Percentiles rank a stretch among this genome's conserved stretches.
Evolutionary conservation across 2,113 vertebrate genomes (phyloP).

Genomic region (Excalfactoria chinensis): DNA sequence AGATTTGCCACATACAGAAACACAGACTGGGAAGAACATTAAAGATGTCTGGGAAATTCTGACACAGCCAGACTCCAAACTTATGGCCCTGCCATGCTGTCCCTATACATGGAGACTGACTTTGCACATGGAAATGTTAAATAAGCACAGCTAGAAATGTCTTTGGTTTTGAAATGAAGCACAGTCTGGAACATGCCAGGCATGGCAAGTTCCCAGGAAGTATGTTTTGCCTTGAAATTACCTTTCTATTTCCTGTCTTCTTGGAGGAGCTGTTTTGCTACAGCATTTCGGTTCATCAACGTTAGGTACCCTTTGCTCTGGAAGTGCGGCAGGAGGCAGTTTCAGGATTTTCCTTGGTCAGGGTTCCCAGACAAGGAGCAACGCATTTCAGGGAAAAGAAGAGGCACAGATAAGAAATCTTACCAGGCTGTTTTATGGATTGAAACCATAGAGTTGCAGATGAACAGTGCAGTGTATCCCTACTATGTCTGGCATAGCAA

Average conservation of each 20-base stretch:
- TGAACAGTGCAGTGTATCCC: accelerated
- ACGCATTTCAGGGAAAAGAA: not conserved
- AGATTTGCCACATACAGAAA: constrained; percentile 45
- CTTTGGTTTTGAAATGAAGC: not conserved
- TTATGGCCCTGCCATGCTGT: not conserved
- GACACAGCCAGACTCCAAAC: not conserved
- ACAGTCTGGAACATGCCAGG: not conserved
- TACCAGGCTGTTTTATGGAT: not conserved
- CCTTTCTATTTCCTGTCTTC: accelerated
- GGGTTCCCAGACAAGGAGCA: not conserved
- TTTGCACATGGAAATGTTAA: not conserved
- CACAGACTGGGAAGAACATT: constrained; percentile 6
- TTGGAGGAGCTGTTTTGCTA: accelerated
- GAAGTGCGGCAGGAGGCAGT: not conserved
- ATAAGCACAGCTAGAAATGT: not conserved
- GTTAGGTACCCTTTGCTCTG: not conserved
- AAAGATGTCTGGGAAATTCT: not conserved
- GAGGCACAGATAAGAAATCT: not conserved
- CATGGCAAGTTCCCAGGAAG: not conserved
- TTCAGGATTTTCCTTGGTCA: not conserved
- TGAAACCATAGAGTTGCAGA: not conserved
- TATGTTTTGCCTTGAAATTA: not conserved
- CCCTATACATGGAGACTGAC: not conserved
- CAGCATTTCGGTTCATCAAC: accelerated
- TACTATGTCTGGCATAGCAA: not conserved